phyloP scores from a whole-genome alignment of 2,113 vertebrate genomes.

The Tricholaema leucomelas region DNA sequence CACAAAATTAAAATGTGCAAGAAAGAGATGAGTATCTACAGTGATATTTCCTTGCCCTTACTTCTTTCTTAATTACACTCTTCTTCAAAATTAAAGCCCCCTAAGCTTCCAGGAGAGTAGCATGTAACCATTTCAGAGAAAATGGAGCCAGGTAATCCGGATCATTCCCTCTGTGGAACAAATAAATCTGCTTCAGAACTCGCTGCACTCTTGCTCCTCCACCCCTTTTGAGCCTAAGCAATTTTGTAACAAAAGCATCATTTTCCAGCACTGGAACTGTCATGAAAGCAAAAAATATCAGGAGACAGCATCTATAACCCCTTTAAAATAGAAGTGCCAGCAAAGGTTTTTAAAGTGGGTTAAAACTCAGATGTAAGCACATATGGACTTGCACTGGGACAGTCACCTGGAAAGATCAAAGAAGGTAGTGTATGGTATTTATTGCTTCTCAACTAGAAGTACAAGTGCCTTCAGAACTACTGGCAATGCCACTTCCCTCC shows the following conservation, averaged over 20 bases:
- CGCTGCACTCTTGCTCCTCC: background rate
- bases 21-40: background rate
- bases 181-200: background rate
- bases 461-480: background rate
- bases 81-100: background rate
- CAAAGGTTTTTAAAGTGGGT: background rate
- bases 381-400: background rate
- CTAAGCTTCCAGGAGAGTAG: background rate
- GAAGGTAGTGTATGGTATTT: background rate
- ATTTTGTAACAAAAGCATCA: background rate
- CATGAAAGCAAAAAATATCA: background rate
- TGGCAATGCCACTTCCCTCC: slow-evolving; percentile 35
- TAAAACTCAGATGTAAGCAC: background rate
- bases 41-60: background rate
- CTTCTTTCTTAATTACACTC: too few species aligned
- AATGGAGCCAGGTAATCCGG: background rate
- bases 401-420: background rate
- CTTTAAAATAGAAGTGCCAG: background rate
- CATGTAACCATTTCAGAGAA: background rate
- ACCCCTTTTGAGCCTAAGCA: background rate
- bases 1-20: background rate
- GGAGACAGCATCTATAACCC: background rate
- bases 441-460: background rate
- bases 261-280: background rate
- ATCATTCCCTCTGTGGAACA: background rate